phyloP scores from a whole-genome alignment of 2,113 vertebrate genomes.

The Syrrhaptes paradoxus region DNA sequence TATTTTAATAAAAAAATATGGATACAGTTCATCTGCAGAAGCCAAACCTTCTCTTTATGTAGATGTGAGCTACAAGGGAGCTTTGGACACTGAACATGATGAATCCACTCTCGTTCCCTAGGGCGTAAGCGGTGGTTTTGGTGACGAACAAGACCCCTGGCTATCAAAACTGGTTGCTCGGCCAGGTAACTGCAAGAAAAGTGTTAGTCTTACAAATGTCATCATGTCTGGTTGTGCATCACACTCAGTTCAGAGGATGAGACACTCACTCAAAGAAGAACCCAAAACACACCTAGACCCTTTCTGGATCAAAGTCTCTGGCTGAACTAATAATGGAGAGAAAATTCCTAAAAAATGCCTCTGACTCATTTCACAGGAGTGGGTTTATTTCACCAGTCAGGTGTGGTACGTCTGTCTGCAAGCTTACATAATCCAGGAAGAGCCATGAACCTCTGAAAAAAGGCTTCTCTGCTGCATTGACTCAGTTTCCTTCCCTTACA shows the following conservation, averaged over 20 bases:
- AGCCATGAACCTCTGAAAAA: background rate
- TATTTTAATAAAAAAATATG: slow-evolving; percentile 38
- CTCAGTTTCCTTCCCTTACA: background rate
- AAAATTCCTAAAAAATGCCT: background rate
- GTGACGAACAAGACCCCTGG: slow-evolving; percentile 95
- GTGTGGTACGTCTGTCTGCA: background rate
- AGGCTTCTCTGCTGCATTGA: background rate
- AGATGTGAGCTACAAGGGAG: background rate
- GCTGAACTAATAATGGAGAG: background rate
- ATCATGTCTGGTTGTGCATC: background rate
- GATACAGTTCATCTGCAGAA: slow-evolving; percentile 36
- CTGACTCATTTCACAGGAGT: background rate
- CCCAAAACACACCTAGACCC: background rate
- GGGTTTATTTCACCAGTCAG: background rate
- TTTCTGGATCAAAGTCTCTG: background rate
- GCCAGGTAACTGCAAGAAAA: slow-evolving; percentile 88
- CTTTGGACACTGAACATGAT: background rate
- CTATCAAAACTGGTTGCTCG: slow-evolving; percentile 96
- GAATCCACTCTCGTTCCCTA: slow-evolving; percentile 54
- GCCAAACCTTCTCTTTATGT: slow-evolving; percentile 42
- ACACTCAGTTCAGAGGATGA: background rate
- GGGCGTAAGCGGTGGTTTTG: slow-evolving; percentile 88
- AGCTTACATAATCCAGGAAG: background rate
- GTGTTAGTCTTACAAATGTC: slow-evolving; percentile 15
- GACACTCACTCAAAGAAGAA: background rate